These are phyloP conservation scores for Sipha flava DNA, from an alignment of 1,140 invertebrate genomes.

Conservation along the genomic window DNA sequence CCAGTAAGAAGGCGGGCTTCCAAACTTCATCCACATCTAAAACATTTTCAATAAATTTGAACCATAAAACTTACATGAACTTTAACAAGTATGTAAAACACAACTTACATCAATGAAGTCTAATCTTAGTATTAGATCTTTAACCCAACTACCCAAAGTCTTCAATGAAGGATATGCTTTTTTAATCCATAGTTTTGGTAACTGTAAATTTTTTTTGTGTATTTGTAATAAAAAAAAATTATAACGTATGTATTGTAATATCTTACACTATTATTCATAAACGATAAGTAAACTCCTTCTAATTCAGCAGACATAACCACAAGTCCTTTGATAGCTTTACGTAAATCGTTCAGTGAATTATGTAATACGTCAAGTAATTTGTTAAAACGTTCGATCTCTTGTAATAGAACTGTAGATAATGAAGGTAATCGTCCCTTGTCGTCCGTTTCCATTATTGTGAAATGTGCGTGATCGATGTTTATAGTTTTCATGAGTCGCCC, in stretches of 20 bases:
- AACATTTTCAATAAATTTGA: no score
- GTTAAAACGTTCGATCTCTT: conserved; percentile 81
- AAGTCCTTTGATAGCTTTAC: conserved; percentile 75
- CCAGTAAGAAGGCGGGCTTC: conserved; percentile 74
- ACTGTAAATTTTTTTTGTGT: conserved; percentile 43
- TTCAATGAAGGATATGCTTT: conserved; percentile 80
- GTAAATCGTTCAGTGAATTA: conserved; percentile 59
- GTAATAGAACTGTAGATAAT: conserved; percentile 70
- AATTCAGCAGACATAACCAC: conserved; percentile 81
- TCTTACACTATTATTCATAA: conserved; percentile 62
- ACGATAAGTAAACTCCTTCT: conserved; percentile 67
- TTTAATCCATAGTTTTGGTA: conserved; percentile 71
- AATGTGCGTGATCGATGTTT: conserved; percentile 50
- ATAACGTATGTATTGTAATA: background rate
- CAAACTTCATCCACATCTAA: conserved; percentile 58
- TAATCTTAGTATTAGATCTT: conserved; percentile 64
- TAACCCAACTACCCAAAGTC: conserved; percentile 70
- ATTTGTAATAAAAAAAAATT: background rate
- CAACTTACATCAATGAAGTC: conserved; percentile 59
- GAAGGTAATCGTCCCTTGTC: conserved; percentile 61
- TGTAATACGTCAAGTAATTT: conserved; percentile 62
- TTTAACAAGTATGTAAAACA: no score
- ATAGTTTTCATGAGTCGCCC: conserved; percentile 52
- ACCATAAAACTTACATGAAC: no score
- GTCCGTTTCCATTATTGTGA: conserved; percentile 52